These are phyloP conservation scores for Jacana jacana DNA, from an alignment of 2,113 vertebrate genomes.

Conservation along the genomic window DNA sequence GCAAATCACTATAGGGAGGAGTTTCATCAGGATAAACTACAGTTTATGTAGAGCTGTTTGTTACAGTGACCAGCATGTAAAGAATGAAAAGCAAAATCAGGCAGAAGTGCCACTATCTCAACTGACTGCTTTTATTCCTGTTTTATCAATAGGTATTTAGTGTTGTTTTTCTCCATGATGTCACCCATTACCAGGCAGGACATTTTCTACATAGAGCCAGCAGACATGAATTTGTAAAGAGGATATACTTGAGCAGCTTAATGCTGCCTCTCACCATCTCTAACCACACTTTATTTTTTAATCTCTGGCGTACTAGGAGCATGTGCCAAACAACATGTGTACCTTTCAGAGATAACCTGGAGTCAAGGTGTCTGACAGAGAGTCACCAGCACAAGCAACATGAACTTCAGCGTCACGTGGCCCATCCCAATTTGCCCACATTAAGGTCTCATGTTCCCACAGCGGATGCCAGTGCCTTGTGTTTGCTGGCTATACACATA, in stretches of 20 bases:
- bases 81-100: neutral
- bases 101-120: neutral
- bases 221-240: neutral
- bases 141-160: neutral
- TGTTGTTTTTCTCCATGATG: neutral
- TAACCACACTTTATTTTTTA: neutral
- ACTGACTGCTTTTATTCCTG: neutral
- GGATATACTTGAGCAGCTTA: neutral
- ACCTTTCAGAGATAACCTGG: slow-evolving; percentile 21
- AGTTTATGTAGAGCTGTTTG: neutral
- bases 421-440: neutral
- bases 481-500: neutral
- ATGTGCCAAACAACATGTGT: neutral
- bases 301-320: neutral
- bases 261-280: neutral
- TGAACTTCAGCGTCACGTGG: neutral
- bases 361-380: slow-evolving; percentile 10
- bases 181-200: neutral
- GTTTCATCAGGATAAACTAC: neutral
- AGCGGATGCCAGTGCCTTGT: neutral
- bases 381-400: neutral
- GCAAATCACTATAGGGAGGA: neutral
- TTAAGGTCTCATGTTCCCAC: neutral
- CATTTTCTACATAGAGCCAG: neutral
- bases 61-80: neutral